A percentile compares a stretch with the other conserved stretches of the same genome.
phyloP scores from a whole-genome alignment of 1,140 invertebrate species.

The Philopotamus ludificatus region DNA sequence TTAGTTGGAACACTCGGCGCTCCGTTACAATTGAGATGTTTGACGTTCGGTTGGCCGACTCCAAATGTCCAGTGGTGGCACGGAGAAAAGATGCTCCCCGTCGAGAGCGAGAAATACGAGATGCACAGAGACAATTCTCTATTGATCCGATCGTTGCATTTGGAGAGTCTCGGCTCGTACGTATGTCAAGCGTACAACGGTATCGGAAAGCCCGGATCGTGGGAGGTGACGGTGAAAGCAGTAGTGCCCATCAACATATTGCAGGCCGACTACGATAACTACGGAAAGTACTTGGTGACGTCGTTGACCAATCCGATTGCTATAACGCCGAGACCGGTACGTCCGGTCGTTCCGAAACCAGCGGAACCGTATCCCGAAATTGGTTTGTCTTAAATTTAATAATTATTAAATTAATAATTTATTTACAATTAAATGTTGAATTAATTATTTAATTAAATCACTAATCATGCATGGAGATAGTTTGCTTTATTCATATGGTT shows the following conservation, averaged over 20 bases:
- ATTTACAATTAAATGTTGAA: not conserved
- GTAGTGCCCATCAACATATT: constrained; percentile 64
- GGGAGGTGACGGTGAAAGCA: constrained; percentile 70
- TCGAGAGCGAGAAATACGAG: constrained; percentile 69
- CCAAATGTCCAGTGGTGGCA: constrained; percentile 86
- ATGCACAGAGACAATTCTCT: constrained; percentile 73
- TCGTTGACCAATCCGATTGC: constrained; percentile 40
- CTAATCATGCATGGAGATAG: no score
- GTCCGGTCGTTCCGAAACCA: constrained; percentile 29
- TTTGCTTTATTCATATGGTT: no score
- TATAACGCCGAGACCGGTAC: constrained; percentile 39
- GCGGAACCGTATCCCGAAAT: constrained; percentile 14
- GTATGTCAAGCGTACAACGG: constrained; percentile 87
- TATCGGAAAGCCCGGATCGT: constrained; percentile 70
- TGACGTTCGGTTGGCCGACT: constrained; percentile 77
- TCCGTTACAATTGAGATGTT: constrained; percentile 73
- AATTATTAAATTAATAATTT: not conserved
- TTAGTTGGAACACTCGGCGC: constrained; percentile 70
- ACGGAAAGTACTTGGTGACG: constrained; percentile 48
- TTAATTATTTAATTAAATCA: not conserved
- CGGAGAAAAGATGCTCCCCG: constrained; percentile 69
- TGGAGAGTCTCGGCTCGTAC: constrained; percentile 76
- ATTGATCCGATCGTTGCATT: constrained; percentile 67
- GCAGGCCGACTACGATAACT: constrained; percentile 58
- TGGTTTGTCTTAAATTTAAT: constrained; percentile 27